These are phyloP conservation scores for Axis porcinus DNA, from an alignment of 2,113 vertebrate species.

Conservation along the genomic window DNA sequence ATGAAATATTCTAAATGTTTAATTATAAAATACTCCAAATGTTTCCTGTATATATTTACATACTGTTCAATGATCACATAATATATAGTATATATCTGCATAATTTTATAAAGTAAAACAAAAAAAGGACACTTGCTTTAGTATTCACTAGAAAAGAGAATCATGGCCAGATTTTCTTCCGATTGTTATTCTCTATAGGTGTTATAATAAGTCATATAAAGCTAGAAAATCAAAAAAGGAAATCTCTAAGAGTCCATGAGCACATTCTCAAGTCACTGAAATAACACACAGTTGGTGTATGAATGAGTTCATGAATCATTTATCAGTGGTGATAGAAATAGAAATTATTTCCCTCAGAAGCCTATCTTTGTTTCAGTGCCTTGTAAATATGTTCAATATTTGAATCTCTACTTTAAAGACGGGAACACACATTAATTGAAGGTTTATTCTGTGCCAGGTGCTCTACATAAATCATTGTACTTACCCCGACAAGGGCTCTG, in stretches of 20 bases:
- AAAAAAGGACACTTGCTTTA: not conserved
- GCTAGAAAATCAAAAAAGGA: not conserved
- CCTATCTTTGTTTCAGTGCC: constrained; percentile 9
- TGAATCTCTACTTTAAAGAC: constrained; percentile 17
- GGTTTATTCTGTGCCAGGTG: not conserved
- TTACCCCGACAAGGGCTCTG: not conserved
- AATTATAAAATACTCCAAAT: not conserved
- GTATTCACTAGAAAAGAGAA: not conserved
- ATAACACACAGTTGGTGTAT: constrained; percentile 25
- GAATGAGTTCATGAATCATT: constrained; percentile 55
- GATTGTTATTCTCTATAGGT: not conserved
- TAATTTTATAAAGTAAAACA: not conserved
- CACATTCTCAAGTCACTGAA: constrained; percentile 38
- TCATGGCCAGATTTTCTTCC: not conserved
- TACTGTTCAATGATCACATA: not conserved
- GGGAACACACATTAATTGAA: constrained; percentile 13
- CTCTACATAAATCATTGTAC: not conserved
- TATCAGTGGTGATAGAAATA: constrained; percentile 35
- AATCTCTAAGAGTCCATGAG: not conserved
- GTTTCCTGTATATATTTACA: not conserved
- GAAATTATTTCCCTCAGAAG: constrained; percentile 38
- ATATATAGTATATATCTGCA: not conserved
- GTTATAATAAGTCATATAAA: not conserved
- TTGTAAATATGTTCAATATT: constrained; percentile 18
- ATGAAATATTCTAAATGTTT: not conserved